Evolutionary conservation across 2,888 invertebrate species (phyloP), one percentile per base, ranked within the genome.

Genomic region (Alviniconcha strummeri): DNA sequence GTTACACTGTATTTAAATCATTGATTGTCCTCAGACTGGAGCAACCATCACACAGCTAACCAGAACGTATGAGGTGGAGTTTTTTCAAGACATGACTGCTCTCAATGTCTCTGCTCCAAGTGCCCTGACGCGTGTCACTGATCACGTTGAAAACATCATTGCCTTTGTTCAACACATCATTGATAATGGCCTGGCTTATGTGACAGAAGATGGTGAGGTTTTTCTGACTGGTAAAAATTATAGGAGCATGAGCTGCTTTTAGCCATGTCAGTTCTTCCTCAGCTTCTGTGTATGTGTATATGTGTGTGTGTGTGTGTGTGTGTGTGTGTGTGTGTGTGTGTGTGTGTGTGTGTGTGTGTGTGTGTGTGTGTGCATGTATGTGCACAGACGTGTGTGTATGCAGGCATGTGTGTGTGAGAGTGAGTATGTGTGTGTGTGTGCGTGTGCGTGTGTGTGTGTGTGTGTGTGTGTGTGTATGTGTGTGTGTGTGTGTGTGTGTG

Each of bases 141-240:
- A 97, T 85, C 96, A 97, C 92, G 96, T 98, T 69, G 95, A 95
- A n/a, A 94, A 96, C 76, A 97, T 98, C 83, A 95, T 96, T 88
- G 91, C 94, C 67, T 98, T 98, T 92, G 95, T 98, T 4, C 93
- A 96, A 87, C 94, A 94, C 82, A 95, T 98, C 15, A 89, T 97
- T 52, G 93, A 95, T 36, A 95, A 95, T 52, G 94, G 95, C 54
- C 94, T 94, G 89, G 98, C 97, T 0, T 98, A 98, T 93, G 91
- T 94, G 83, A 94, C 96, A 17, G 91, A 60, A 55, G 86, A 86
- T 83, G 86, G 86, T 86, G 69, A 82, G 82, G n/a, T 55, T 36
- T 8, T 56, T 54, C 54, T 11, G 36, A 36, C 3, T 36, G 36
- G 36, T 36, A 36, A 36, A 36, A 36, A 36, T 36, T 36, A 36